A percentile compares a stretch with the other conserved stretches of the same genome.
phyloP scores from a whole-genome alignment of 2,797 vertebrate genomes.

The Sternarchorhynchus goeldii region DNA sequence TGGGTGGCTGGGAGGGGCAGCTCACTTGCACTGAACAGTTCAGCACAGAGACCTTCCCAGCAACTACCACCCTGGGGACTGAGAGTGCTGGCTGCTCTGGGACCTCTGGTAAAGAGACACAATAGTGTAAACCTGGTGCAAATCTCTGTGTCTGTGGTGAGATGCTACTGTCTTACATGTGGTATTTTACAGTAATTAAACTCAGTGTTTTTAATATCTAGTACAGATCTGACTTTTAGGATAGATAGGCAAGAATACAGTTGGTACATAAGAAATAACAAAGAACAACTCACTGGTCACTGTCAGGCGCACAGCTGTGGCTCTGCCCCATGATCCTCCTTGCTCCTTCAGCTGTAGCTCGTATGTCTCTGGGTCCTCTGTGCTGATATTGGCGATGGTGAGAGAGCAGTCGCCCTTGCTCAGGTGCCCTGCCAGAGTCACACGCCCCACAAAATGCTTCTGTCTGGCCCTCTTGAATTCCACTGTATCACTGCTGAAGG shows the following conservation, averaged over 20 bases:
- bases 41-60: slow-evolving; percentile 72
- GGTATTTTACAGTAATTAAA: too few species aligned
- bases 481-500: slow-evolving; percentile 67
- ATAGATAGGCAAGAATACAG: background rate
- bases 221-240: too few species aligned
- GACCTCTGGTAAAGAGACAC: slow-evolving; percentile 59
- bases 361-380: slow-evolving; percentile 65
- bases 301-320: slow-evolving; percentile 61
- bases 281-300: slow-evolving; percentile 65
- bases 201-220: too few species aligned
- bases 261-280: background rate
- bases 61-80: slow-evolving; percentile 62
- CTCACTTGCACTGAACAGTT: slow-evolving; percentile 73
- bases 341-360: slow-evolving; percentile 71
- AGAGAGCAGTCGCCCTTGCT: slow-evolving; percentile 77
- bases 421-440: slow-evolving; percentile 62
- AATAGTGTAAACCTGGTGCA: background rate
- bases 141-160: background rate
- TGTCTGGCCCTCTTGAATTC: slow-evolving; percentile 55
- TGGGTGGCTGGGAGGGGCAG: slow-evolving; percentile 72
- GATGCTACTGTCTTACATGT: background rate
- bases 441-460: slow-evolving; percentile 66
- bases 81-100: slow-evolving; percentile 71
- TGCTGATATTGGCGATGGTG: slow-evolving; percentile 65
- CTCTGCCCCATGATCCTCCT: slow-evolving; percentile 63